A percentile compares a stretch with the other conserved stretches of the same genome.
Conservation (phyloP, 2,888 invertebrate species). For the Glaucopsyche alexis region DNA sequence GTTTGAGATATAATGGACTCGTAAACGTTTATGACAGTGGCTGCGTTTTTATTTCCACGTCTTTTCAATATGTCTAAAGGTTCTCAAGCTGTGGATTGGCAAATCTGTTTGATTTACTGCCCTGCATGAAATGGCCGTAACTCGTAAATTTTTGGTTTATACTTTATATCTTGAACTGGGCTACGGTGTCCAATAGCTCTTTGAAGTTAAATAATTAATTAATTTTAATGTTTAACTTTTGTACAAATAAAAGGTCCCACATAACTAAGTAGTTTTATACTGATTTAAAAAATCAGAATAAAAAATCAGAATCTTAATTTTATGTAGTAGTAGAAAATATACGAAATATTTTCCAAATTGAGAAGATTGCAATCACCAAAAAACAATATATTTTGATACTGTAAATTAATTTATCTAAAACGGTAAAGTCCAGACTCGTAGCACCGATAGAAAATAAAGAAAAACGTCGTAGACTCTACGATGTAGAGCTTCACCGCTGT, state of each 20-base stretch:
- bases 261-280: too few relatives aligned
- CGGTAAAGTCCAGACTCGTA: neutral
- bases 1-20: constrained; percentile 75
- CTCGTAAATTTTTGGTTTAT: neutral
- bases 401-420: neutral
- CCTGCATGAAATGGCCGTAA: neutral
- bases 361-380: too few relatives aligned
- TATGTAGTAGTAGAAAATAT: too few relatives aligned
- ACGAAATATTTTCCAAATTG: too few relatives aligned
- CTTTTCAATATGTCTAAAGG: constrained; percentile 66
- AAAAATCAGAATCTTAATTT: too few relatives aligned
- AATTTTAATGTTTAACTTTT: too few relatives aligned
- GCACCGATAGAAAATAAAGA: constrained; percentile 8
- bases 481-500: neutral
- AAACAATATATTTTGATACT: too few relatives aligned
- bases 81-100: constrained; percentile 42
- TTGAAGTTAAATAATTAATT: neutral
- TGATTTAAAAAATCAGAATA: too few relatives aligned
- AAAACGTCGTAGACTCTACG: neutral
- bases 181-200: neutral
- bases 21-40: constrained; percentile 73
- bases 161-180: neutral
- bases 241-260: too few relatives aligned
- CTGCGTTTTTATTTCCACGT: constrained; percentile 62
- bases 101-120: neutral